Evolutionary conservation across 2,113 vertebrate genomes (phyloP), one percentile per base, ranked within the genome.

Genomic region (Peromyscus leucopus): DNA sequence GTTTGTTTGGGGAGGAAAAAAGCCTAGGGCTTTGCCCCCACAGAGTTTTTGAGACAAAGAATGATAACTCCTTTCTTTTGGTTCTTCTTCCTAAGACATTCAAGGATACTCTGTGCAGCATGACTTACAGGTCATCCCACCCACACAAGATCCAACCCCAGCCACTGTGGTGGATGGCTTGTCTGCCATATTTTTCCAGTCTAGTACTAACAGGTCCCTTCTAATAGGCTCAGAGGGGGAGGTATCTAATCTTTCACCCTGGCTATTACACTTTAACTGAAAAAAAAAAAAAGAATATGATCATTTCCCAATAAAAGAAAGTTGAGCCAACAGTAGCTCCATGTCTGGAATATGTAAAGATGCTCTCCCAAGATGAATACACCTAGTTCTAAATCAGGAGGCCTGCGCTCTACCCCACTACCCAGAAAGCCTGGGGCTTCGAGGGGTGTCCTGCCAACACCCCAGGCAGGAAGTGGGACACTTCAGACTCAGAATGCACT

Each of bases 231-330:
- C 88, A 61, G 71, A 91, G 88, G 80, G 48, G 57, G 89, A 92
- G 65, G 36, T 67, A 42, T 63, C 86, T 93, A 63, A 95, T 78
- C 71, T 92, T 90, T 96, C 92, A 90, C 88, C 71, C 96, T 28
- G 46, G 85, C 85, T 82, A 76, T 59, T 69, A 7, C 46, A 94
- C 51, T 92, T 92, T 80, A 36, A 55, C 71, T 22, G 5, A 17
- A 28, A 78, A 69, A 93, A 79, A 85, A 78, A 69, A 69, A 93
- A 79, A 85, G 51, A 95, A 94, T 95, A 17, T 90, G n/a, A 96
- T 91, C 55, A 83, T 94, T 97, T 94, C 36, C 33, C 80, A 91
- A 55, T 72, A 94, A 94, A 96, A 91, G 74, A 90, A 95, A 97
- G 95, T 88, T 86, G 96, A 97, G 86, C 59, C 3, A 55, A 87